Base-by-base conservation (phyloP, 64 coral and sea anemone species). In the Pocillopora verrucosa region DNA sequence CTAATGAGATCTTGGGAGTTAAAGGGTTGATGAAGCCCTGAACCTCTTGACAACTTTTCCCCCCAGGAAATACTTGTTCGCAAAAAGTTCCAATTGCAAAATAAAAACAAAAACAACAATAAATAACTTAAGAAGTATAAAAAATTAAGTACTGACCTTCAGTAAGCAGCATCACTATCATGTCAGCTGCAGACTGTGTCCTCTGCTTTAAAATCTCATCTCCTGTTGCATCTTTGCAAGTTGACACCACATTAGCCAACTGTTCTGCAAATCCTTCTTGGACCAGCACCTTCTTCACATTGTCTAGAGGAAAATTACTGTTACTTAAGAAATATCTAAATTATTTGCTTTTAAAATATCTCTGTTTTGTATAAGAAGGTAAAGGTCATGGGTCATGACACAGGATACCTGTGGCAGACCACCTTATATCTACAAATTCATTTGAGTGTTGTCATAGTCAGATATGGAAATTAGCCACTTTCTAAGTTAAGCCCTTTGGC, bases 141-240 rank as follows among this genome's bases (percentile, higher is more conserved):
- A 34, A 34, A 58, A 14, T 56, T 22, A 37, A 30, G 30, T 2
- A 13, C 77, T 36, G 17, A 96, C 95, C 92, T 87, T 96, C 95
- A 81, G 89, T 90, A 14, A 96, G 88, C 2, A 96, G 80, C 72
- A 91, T 89, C 15, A 96, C 95, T 73, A 96, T 77, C 26, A 96
- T 83, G 86, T 96, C 95, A 58, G 95, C 88, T 60, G 95, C 88
- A 56, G 91, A 79, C 15, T 92, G 88, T 25, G 88, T 80, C 78
- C 91, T 84, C 56, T 93, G 89, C 87, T 84, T 89, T 13, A 69
- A 34, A 10, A 79, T 79, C 6, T 96, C 95, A 77, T 96, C 95
- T 30, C 60, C 72, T 60, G 77, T 57, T 1, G 72, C 82, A 51
- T 74, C 45, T 88, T 88, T 90, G 16, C 72, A 82, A 57, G 82